Evolutionary conservation across 2,797 vertebrate genomes (phyloP), one percentile per base, ranked within the genome.

Genomic region (Molossus molossus): DNA sequence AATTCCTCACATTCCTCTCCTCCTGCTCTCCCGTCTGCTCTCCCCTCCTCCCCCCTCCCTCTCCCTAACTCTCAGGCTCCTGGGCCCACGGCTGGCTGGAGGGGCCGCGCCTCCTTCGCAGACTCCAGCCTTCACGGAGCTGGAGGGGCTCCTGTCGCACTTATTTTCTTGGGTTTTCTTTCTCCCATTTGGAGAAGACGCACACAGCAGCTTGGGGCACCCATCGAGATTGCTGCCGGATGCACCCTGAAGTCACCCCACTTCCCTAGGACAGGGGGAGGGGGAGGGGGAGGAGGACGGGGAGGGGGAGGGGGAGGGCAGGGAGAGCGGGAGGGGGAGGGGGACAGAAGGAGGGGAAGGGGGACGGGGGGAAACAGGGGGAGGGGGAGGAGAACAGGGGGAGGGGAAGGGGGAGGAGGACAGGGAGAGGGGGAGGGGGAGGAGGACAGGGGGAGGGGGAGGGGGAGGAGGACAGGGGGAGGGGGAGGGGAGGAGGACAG

Each of bases 1-100:
- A 58, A 14, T 86, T 83, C 50, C 60, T 87, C 18, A 53, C 73
- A 55, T 88, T 64, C 90, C 77, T 73, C 53, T 48, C n/a, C 29
- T 60, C 53, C 76, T 77, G 20, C 23, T 48, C 23, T 10, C 5
- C 5, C 14, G 1, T n/a, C 48, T 77, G 20, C 23, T 48, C 23
- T 10, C 5, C 5, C 14, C 2, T n/a, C 48, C 15, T 50, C 73
- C 48, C 7, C n/a, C 33, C 33, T 29, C 67, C 17, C 2, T 58
- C 15, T 25, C 40, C 12, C 25, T 5, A 17, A 15, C 11, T 69
- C 4, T 79, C 4, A 27, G 45, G 6, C 45, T 29, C 33, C 37
- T 27, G 25, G 21, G 6, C 70, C n/a, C 1, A 1, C 15, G 76
- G 67, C 50, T 5, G 37, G 11, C 27, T 25, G 62, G 67, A 67